phyloP scores from a whole-genome alignment of 2,888 invertebrate genomes.

The Oscheius sp. region DNA sequence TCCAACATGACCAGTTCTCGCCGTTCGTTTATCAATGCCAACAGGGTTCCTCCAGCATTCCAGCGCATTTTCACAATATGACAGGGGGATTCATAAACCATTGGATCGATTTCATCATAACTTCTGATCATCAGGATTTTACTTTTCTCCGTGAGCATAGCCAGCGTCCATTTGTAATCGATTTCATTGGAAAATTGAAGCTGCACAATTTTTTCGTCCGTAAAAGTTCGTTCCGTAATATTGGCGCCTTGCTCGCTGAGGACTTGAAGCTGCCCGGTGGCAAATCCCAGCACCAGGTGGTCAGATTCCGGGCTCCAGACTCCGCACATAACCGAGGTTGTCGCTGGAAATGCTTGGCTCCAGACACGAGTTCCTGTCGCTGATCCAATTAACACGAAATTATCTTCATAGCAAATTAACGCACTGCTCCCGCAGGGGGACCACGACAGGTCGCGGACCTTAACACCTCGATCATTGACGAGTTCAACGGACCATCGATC shows the following conservation, averaged over 20 bases:
- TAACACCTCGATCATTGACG: conserved; percentile 96
- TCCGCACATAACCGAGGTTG: conserved; percentile 87
- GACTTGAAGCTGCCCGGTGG: conserved; percentile 64
- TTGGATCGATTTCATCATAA: conserved; percentile 47
- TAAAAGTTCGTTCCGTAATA: conserved; percentile 63
- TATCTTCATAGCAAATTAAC: conserved; percentile 96
- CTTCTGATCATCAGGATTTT: conserved; percentile 49
- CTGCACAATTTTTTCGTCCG: conserved; percentile 49
- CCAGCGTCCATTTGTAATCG: conserved; percentile 65
- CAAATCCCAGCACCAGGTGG: conserved; percentile 77
- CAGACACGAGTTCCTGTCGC: conserved; percentile 82
- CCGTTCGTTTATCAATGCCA: conserved; percentile 63
- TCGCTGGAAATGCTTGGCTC: conserved; percentile 88
- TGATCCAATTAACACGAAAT: conserved; percentile 91
- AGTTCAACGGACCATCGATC: conserved; percentile 98
- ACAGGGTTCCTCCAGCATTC: conserved; percentile 63
- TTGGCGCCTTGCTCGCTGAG: conserved; percentile 65
- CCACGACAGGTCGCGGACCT: conserved; percentile 98
- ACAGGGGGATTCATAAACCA: conserved; percentile 40
- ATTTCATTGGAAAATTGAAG: conserved; percentile 58
- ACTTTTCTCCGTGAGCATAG: conserved; percentile 48
- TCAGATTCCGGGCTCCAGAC: conserved; percentile 98
- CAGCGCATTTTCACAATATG: conserved; percentile 63
- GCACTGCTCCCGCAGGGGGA: conserved; percentile 98
- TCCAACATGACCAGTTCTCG: conserved; percentile 53